phyloP scores from a whole-genome alignment of 2,888 invertebrate genomes.

The Epirrhoe alternata region DNA sequence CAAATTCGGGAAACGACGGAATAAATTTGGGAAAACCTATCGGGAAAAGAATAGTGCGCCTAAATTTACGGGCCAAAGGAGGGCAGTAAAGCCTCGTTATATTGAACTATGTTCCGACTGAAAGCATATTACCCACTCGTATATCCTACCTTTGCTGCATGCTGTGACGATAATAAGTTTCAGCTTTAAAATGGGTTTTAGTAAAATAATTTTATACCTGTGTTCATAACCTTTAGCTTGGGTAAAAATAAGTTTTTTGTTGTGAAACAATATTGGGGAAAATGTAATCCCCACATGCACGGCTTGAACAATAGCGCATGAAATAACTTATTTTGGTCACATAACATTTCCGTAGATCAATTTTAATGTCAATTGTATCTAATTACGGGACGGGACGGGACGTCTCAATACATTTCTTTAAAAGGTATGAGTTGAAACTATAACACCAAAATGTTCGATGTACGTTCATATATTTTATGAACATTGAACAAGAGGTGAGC shows the following conservation, averaged over 20 bases:
- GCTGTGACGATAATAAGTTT: constrained; percentile 40
- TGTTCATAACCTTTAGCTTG: not conserved
- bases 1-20: constrained; percentile 59
- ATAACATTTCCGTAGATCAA: too few species aligned
- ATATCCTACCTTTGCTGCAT: constrained; percentile 51
- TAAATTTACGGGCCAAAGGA: constrained; percentile 76
- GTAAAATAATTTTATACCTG: constrained; percentile 3
- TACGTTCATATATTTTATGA: too few species aligned
- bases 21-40: constrained; percentile 78
- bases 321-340: too few species aligned
- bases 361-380: too few species aligned
- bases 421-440: too few species aligned
- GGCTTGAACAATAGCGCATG: not conserved
- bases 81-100: constrained; percentile 81
- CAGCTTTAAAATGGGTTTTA: constrained; percentile 19
- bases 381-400: too few species aligned
- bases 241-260: not conserved
- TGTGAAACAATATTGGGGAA: not conserved
- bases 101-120: constrained; percentile 76
- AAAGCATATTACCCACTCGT: constrained; percentile 60
- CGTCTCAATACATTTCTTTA: too few species aligned
- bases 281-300: not conserved
- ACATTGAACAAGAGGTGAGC: too few species aligned
- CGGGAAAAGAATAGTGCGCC: constrained; percentile 78
- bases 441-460: too few species aligned